phyloP scores from a whole-genome alignment of 2,113 vertebrate genomes.

The Daboia siamensis region DNA sequence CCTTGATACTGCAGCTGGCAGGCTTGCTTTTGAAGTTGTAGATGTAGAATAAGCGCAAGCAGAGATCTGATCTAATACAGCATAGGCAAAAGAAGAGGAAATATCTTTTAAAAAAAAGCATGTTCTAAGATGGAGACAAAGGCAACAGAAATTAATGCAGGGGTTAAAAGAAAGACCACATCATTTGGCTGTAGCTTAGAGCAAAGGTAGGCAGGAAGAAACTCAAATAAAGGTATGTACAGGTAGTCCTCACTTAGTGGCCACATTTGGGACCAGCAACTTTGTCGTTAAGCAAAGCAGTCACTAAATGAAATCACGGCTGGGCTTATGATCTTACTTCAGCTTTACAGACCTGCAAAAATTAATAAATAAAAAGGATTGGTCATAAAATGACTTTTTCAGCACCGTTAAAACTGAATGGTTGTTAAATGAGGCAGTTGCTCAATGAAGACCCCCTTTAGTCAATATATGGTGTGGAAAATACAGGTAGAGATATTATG shows the following conservation, averaged over 20 bases:
- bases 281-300: not conserved
- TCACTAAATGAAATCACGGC: not conserved
- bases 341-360: not conserved
- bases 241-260: not conserved
- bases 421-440: not conserved
- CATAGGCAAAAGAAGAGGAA: not conserved
- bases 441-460: not conserved
- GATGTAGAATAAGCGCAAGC: not conserved
- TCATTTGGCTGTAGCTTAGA: not conserved
- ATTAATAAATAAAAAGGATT: not conserved
- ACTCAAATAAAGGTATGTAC: not conserved
- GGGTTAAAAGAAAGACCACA: not conserved
- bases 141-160: not conserved
- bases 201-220: not conserved
- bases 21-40: not conserved
- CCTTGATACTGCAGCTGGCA: not conserved
- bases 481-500: not conserved
- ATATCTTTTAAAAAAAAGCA: not conserved
- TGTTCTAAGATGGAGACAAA: not conserved
- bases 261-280: not conserved
- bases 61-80: not conserved
- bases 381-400: not conserved
- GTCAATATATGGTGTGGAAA: not conserved
- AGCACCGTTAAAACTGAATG: not conserved
- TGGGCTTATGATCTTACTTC: not conserved